Conservation (phyloP, 2,888 invertebrate species). For the Proisotoma minuta region DNA sequence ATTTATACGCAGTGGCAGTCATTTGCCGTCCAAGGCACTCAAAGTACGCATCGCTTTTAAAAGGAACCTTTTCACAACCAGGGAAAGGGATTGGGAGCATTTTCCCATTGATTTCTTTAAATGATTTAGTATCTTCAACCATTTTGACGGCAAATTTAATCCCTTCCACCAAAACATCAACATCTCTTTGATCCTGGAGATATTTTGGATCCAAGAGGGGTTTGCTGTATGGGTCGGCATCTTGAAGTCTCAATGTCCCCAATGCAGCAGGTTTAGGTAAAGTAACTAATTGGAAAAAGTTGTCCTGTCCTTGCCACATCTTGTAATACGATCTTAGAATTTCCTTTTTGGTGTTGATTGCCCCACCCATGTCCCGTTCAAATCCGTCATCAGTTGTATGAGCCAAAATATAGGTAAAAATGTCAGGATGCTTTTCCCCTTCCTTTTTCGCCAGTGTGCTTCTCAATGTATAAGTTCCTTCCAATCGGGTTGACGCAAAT, state of each 20-base stretch:
- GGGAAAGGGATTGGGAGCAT: constrained; percentile 37
- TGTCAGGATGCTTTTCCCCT: constrained; percentile 28
- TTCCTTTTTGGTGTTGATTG: constrained; percentile 27
- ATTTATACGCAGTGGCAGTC: constrained; percentile 36
- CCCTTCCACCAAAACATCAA: constrained; percentile 32
- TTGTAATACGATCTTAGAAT: constrained; percentile 32
- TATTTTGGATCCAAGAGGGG: constrained; percentile 39
- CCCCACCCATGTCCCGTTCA: constrained; percentile 31
- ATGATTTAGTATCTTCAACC: constrained; percentile 33
- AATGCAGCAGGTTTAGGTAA: constrained; percentile 31
- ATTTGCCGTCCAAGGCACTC: constrained; percentile 25
- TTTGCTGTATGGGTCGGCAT: constrained; percentile 30
- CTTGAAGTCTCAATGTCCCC: constrained; percentile 28
- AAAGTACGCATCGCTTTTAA: constrained; percentile 30
- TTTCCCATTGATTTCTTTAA: constrained; percentile 35
- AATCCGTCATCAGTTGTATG: constrained; percentile 30
- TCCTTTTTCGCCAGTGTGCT: constrained; percentile 24
- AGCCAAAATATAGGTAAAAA: constrained; percentile 36
- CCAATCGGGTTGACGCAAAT: constrained; percentile 30
- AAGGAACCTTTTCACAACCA: constrained; percentile 28
- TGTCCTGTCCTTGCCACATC: constrained; percentile 34
- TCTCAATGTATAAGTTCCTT: constrained; percentile 36
- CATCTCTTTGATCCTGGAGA: constrained; percentile 32
- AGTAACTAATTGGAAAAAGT: constrained; percentile 35
- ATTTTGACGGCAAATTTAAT: constrained; percentile 35